A percentile compares a stretch with the other conserved stretches of the same genome.
phyloP scores from a whole-genome alignment of 92 coral and sea anemone genomes.

The Phenganax subtilis region DNA sequence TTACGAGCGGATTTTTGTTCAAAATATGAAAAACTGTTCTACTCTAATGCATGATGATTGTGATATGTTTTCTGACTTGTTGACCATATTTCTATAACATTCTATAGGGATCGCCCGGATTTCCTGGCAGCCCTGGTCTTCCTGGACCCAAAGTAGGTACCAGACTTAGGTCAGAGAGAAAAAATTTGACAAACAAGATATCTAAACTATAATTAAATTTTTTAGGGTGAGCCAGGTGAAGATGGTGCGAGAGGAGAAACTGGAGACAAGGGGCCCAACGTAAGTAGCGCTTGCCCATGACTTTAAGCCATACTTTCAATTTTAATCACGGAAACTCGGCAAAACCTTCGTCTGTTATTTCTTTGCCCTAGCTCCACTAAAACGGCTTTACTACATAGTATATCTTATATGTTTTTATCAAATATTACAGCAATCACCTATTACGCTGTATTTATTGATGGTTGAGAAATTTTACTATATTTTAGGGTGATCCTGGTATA shows the following conservation, averaged over 20 bases:
- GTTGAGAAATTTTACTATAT: background rate
- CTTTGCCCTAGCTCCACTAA: no score
- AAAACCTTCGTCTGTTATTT: no score
- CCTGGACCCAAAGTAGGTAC: conserved; percentile 1
- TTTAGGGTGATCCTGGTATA: conserved; percentile 22
- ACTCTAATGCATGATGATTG: no score
- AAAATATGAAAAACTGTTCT: no score
- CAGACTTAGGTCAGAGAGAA: background rate
- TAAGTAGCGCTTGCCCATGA: background rate
- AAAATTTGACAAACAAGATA: background rate
- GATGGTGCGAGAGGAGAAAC: conserved; percentile 4
- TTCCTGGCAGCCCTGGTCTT: conserved; percentile 6
- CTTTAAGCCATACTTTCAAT: no score
- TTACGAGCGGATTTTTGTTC: no score
- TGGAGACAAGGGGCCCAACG: conserved; percentile 1
- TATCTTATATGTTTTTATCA: no score
- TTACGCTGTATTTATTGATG: no score
- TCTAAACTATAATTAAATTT: background rate
- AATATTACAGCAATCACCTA: no score
- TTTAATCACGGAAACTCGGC: no score
- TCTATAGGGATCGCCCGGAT: conserved; percentile 11
- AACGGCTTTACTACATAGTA: no score
- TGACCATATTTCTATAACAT: background rate
- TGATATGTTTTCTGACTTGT: background rate
- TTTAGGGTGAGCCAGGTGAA: conserved; percentile 18